A percentile compares a stretch with the other conserved stretches of the same genome.
phyloP scores from a whole-genome alignment of 2,888 invertebrate genomes.

The Andrena camellia region DNA sequence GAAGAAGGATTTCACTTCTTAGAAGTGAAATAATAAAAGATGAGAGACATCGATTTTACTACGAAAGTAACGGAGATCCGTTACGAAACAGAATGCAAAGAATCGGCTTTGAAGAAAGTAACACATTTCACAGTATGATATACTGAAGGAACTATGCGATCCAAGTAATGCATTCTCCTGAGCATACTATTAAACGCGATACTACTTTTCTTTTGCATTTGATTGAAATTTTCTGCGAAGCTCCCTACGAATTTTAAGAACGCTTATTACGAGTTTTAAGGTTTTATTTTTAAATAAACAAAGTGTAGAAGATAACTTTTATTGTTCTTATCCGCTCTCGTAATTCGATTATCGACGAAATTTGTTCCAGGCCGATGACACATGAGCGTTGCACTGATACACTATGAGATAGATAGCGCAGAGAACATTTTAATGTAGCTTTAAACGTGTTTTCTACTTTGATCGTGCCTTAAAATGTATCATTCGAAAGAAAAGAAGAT shows the following conservation, averaged over 20 bases:
- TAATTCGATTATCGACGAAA: neutral
- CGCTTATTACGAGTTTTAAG: neutral
- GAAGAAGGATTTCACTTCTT: neutral
- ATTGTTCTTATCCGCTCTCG: neutral
- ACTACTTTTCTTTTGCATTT: conserved; percentile 28
- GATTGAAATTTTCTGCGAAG: conserved; percentile 13
- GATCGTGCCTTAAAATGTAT: conserved; percentile 1
- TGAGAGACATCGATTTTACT: neutral
- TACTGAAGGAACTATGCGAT: neutral
- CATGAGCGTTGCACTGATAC: neutral
- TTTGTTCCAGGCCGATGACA: neutral
- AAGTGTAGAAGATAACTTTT: conserved; percentile 1
- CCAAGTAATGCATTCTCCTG: neutral
- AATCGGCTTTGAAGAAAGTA: conserved; percentile 9
- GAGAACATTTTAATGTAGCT: neutral
- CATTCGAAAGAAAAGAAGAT: neutral
- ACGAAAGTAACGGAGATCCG: neutral
- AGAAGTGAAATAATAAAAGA: conserved; percentile 2
- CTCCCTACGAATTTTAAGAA: conserved; percentile 5
- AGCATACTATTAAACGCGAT: neutral
- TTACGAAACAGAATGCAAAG: neutral
- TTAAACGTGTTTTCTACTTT: neutral
- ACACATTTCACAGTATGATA: neutral
- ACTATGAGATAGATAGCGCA: neutral
- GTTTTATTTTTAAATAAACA: conserved; percentile 15